Percentiles rank a stretch among this genome's conserved stretches.
These are phyloP conservation scores for Rhagonycha fulva DNA, from an alignment of 2,888 invertebrate genomes.

Conservation along the genomic window DNA sequence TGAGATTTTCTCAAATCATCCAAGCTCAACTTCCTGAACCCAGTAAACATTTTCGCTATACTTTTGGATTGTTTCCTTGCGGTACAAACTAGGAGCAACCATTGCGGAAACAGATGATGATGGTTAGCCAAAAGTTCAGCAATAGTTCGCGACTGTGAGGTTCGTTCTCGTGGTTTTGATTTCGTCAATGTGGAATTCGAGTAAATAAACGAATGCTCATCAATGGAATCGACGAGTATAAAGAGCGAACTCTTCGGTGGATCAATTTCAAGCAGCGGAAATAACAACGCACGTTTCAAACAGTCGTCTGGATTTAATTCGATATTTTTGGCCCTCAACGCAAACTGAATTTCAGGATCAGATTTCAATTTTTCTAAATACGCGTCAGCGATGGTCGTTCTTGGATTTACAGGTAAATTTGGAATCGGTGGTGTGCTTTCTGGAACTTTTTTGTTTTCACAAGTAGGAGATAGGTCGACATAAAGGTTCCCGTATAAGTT, in stretches of 20 bases:
- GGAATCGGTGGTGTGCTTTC: constrained; percentile 54
- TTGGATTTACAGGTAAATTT: constrained; percentile 61
- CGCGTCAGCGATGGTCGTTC: constrained; percentile 72
- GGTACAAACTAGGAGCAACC: constrained; percentile 89
- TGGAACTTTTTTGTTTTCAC: constrained; percentile 39
- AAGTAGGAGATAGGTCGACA: constrained; percentile 43
- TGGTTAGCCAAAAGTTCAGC: constrained; percentile 86
- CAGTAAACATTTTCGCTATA: constrained; percentile 78
- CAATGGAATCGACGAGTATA: constrained; percentile 89
- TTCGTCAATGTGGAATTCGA: constrained; percentile 61
- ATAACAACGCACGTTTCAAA: constrained; percentile 84
- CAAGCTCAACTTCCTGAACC: constrained; percentile 89
- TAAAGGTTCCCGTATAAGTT: constrained; percentile 49
- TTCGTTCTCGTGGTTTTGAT: constrained; percentile 56
- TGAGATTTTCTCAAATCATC: constrained; percentile 89
- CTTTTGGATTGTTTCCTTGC: constrained; percentile 84
- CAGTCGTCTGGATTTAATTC: constrained; percentile 91
- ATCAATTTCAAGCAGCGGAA: constrained; percentile 84
- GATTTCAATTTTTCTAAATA: constrained; percentile 78
- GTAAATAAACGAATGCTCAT: constrained; percentile 72
- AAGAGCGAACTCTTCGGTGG: constrained; percentile 85
- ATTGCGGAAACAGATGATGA: constrained; percentile 89
- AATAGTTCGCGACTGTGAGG: constrained; percentile 66
- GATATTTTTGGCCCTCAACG: constrained; percentile 77
- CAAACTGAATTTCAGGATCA: constrained; percentile 80